Evolutionary conservation across 2,888 invertebrate genomes (phyloP), one percentile per base, ranked within the genome.

Genomic region (Caenorhabditis angaria): DNA sequence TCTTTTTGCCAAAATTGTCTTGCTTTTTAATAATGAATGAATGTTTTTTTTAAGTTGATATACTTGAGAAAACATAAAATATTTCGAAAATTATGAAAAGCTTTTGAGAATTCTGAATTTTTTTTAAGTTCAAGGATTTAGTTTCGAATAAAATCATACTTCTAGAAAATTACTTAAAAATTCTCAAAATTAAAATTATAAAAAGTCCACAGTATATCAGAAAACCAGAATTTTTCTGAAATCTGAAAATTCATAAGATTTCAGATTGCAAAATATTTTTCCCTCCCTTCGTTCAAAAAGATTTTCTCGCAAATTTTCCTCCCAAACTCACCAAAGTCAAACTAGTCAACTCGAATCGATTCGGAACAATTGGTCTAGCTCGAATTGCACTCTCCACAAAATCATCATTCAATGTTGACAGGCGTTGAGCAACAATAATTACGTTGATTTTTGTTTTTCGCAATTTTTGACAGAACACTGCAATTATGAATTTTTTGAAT

Each of bases 351-450:
- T 74, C 69, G 18, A 69, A 54, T 61, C 61, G 64, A 8, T 35
- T 29, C 10, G 69, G 60, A 50, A 74, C 59, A 41, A 74, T 65
- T 2, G 74, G 74, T 32, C 69, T 62, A n/a, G 74, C 58, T 20
- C 74, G 50, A 57, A 74, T 66, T 28, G 64, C 64, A 18, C 55
- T 54, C 25, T 74, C 74, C 25, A 74, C 66, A 54, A 74, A 74
- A 20, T 61, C 69, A 18, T 70, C 63, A 60, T 70, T 74, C 8
- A 74, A 25, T 12, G 66, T 28, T 14, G 65, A 62, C 20, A 74
- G 47, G 14, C 74, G 27, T 60, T 65, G 69, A 10, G 74, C 74
- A 27, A 65, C 66, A 53, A 74, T 53, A 20, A 74, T 57, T 25
- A 69, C 69, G 50, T 66, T 66, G 2, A 74, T 63, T 20, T 59